Evolutionary conservation across 2,797 vertebrate species (phyloP).

Genomic region (Gastrophryne carolinensis): DNA sequence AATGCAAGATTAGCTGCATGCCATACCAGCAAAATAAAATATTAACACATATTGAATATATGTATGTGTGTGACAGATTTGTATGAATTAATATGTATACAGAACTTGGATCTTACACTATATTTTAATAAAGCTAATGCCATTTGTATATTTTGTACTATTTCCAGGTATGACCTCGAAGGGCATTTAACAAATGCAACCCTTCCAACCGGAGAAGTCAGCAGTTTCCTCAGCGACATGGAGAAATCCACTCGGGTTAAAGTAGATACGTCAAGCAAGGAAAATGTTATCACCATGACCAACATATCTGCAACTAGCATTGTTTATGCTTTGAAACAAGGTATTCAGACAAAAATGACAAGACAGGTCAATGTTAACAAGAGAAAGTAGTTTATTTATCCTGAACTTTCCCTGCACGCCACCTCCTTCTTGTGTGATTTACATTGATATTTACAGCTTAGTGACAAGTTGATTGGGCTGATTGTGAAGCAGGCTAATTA

Average conservation of each 20-base stretch:
- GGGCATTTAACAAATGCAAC: conserved; percentile 92
- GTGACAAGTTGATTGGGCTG: background rate
- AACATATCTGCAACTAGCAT: conserved; percentile 91
- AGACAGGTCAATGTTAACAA: background rate
- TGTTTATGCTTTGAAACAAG: conserved; percentile 91
- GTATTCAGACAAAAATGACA: conserved; percentile 61
- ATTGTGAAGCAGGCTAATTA: background rate
- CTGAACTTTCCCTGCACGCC: background rate
- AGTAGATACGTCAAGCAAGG: conserved; percentile 83
- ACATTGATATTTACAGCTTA: background rate
- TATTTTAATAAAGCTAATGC: background rate
- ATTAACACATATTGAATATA: background rate
- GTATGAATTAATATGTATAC: background rate
- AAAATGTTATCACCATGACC: conserved; percentile 89
- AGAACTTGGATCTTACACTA: background rate
- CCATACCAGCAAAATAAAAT: background rate
- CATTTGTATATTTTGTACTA: conserved; percentile 14
- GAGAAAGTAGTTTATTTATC: background rate
- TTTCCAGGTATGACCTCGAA: conserved; percentile 81
- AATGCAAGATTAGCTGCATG: background rate
- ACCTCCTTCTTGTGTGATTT: background rate
- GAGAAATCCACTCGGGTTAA: conserved; percentile 89
- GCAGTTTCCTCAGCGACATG: conserved; percentile 86
- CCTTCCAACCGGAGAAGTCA: conserved; percentile 90
- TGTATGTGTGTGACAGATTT: background rate